Base-by-base conservation (phyloP, 1,140 invertebrate species). In the Drosophila oshimai region DNA sequence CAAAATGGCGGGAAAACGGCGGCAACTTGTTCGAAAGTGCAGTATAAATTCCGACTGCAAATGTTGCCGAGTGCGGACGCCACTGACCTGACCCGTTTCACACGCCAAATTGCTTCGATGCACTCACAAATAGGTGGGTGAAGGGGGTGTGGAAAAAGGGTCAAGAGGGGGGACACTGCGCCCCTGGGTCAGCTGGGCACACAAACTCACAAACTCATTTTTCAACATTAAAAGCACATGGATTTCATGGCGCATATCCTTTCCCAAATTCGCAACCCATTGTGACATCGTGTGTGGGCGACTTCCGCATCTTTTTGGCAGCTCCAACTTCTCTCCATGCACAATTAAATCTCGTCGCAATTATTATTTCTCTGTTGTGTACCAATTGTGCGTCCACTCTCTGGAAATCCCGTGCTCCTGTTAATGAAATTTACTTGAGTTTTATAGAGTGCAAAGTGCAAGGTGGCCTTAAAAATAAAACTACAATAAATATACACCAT, bases 401-500 rank as follows among this genome's bases (percentile, higher is more conserved):
- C 15, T 45, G 60, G 60, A 67, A 41, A 31, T 41, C 24, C 62
- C 13, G 9, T 26, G 29, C 53, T 10, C 5, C 37, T 17, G 72
- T 86, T 81, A 86, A 81, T 86, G 76, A 87, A 86, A 81, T 87
- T 87, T 81, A 86, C 81, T 72, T 70, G 72, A 87, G 76, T 80
- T 65, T 53, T 46, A 80, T 69, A 62, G 49, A 87, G 53, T 84
- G 76, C 37, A 34, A 60, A 50, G 62, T 26, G 34, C 39, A 41
- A 57, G 42, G 47, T 9, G 49, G 45, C 7, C n/a, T 24, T 13
- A 13, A 54, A 41, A 55, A 26, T 45, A 37, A 57, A 53, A n/a
- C n/a, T 42, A 26, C 24, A n/a, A 51, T 46, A 53, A 10, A 51
- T 51, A 51, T 39, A 31, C 15, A 33, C 17, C 24, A 47, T 26